Evolutionary conservation across 2,797 vertebrate species (phyloP).

Genomic region (Peromyscus eremicus): DNA sequence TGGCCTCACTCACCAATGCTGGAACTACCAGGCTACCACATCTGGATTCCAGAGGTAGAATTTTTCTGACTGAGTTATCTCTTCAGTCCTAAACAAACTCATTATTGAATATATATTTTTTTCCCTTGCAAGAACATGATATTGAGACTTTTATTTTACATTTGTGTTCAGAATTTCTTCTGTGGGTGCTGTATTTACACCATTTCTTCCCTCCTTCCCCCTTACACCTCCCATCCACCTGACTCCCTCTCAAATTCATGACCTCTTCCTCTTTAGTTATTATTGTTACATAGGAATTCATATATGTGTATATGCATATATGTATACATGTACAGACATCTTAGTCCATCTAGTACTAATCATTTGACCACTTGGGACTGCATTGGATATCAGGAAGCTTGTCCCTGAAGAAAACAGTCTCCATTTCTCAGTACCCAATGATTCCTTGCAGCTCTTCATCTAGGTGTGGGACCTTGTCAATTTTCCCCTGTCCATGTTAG

Average conservation of each 20-base stretch:
- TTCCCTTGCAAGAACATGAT: not conserved
- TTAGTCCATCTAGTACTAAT: not conserved
- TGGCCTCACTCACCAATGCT: not conserved
- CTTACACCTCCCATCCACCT: too few relatives aligned
- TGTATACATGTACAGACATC: not conserved
- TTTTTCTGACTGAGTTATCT: not conserved
- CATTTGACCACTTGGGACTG: not conserved
- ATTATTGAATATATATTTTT: not conserved
- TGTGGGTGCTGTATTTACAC: not conserved
- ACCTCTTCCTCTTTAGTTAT: not conserved
- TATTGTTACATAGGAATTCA: too few relatives aligned
- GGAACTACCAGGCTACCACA: not conserved
- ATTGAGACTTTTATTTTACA: not conserved
- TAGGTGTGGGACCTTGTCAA: not conserved
- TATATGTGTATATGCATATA: not conserved
- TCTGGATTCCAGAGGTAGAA: not conserved
- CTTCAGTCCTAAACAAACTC: not conserved
- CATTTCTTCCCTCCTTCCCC: not conserved
- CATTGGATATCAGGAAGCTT: too few relatives aligned
- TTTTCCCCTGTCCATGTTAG: not conserved
- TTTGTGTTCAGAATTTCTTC: not conserved
- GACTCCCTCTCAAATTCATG: not conserved
- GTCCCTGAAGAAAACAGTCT: not conserved
- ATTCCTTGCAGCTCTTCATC: not conserved
- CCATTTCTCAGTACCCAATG: not conserved